Evolutionary conservation across 1,140 invertebrate genomes (phyloP).

Genomic region (Trichogramma pretiosum): DNA sequence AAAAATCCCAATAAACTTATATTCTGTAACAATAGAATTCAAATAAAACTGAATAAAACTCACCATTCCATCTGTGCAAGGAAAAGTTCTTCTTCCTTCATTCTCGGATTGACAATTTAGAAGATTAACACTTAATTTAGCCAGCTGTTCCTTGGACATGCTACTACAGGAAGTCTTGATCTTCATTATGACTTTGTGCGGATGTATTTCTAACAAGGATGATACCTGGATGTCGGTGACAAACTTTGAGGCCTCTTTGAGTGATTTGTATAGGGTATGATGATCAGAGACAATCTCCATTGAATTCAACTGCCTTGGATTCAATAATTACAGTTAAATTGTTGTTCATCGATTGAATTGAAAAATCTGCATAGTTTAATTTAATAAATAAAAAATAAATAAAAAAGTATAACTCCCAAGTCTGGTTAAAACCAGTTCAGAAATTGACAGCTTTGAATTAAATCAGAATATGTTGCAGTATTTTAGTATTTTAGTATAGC

Average conservation of each 20-base stretch:
- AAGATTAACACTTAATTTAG: constrained; percentile 58
- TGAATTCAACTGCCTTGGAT: too few relatives aligned
- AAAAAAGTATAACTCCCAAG: too few relatives aligned
- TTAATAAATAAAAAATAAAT: too few relatives aligned
- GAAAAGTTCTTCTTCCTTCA: constrained; percentile 52
- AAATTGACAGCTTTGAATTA: too few relatives aligned
- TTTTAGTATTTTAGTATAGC: too few relatives aligned
- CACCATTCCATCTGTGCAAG: constrained; percentile 56
- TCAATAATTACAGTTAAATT: too few relatives aligned
- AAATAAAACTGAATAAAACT: background rate
- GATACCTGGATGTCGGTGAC: constrained; percentile 43
- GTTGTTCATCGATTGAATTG: too few relatives aligned
- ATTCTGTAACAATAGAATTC: background rate
- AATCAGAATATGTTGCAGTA: too few relatives aligned
- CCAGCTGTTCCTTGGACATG: constrained; percentile 58
- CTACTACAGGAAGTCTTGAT: constrained; percentile 48
- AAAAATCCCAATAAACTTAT: background rate
- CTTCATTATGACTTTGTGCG: constrained; percentile 55
- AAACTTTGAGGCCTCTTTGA: constrained; percentile 51
- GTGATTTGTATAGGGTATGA: too few relatives aligned
- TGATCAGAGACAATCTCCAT: too few relatives aligned
- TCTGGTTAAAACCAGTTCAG: too few relatives aligned
- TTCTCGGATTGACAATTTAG: constrained; percentile 59
- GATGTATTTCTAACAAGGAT: constrained; percentile 54
- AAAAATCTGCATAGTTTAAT: too few relatives aligned